These are phyloP conservation scores for Halesus radiatus DNA, from an alignment of 1,140 invertebrate genomes.

Conservation along the genomic window DNA sequence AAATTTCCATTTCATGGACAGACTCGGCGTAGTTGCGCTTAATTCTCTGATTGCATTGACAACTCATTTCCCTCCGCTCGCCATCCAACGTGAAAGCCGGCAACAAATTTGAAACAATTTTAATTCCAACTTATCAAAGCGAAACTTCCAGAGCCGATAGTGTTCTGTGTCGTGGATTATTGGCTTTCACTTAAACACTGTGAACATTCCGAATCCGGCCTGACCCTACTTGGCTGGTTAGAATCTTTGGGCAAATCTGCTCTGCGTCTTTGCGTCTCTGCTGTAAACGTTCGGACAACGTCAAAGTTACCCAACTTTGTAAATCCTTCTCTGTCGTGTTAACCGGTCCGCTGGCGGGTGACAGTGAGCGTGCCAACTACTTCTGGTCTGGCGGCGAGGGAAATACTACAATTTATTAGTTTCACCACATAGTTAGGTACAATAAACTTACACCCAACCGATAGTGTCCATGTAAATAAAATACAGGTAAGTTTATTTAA, in stretches of 20 bases:
- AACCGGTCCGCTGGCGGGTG: conserved; percentile 15
- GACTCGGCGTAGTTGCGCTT: no score
- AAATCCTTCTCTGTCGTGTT: conserved; percentile 10
- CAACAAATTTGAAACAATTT: conserved; percentile 2
- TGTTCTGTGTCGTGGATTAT: neutral
- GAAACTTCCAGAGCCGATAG: neutral
- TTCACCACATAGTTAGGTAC: no score
- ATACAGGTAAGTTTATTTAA: no score
- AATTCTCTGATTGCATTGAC: no score
- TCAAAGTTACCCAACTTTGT: conserved; percentile 20
- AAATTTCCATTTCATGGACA: no score
- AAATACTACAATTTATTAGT: no score
- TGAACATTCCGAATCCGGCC: neutral
- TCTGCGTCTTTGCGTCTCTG: conserved; percentile 14
- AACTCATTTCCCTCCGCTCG: no score
- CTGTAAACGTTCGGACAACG: conserved; percentile 19
- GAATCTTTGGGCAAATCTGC: conserved; percentile 2
- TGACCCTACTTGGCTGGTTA: neutral
- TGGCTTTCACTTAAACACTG: conserved; percentile 16
- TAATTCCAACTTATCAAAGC: conserved; percentile 4
- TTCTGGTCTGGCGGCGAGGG: no score
- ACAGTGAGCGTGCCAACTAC: neutral
- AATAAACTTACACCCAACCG: no score
- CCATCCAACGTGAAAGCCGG: no score
- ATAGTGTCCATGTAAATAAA: no score